These are phyloP conservation scores for Heliconius eleuchia DNA, from an alignment of 1,140 invertebrate species.

Conservation along the genomic window DNA sequence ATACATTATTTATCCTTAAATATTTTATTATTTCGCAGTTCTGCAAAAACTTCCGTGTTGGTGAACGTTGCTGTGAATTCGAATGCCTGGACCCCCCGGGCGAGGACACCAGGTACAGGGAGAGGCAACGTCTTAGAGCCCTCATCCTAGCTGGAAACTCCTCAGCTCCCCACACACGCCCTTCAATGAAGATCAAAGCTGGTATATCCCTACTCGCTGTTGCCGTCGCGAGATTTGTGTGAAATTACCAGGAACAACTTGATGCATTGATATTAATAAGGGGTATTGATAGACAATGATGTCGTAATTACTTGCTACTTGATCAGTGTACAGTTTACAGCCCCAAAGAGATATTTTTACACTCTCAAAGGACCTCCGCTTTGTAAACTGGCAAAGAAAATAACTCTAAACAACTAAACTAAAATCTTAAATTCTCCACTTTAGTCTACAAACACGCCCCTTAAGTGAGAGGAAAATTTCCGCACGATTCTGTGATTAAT, in stretches of 20 bases:
- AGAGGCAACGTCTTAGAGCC: slow-evolving; percentile 80
- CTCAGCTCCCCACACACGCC: slow-evolving; percentile 64
- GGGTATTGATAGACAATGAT: slow-evolving; percentile 13
- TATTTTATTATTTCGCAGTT: slow-evolving; percentile 78
- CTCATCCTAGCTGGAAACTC: slow-evolving; percentile 83
- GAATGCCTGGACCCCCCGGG: slow-evolving; percentile 87
- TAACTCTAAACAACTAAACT: slow-evolving; percentile 13
- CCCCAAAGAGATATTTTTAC: slow-evolving; percentile 7
- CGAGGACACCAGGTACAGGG: slow-evolving; percentile 82
- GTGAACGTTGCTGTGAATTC: slow-evolving; percentile 89
- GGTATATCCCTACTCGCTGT: slow-evolving; percentile 64
- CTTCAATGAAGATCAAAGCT: slow-evolving; percentile 54
- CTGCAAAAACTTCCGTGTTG: slow-evolving; percentile 89
- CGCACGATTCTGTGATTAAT: slow-evolving; percentile 28
- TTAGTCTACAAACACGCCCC: not conserved
- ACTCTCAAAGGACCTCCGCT: not conserved
- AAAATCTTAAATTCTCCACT: slow-evolving; percentile 11
- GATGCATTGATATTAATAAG: slow-evolving; percentile 16
- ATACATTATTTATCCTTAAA: not conserved
- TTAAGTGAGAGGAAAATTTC: not conserved
- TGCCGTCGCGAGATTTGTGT: slow-evolving; percentile 64
- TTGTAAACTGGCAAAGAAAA: not conserved
- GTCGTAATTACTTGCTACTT: not conserved
- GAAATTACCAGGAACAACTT: slow-evolving; percentile 38
- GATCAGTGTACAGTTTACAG: not conserved